Conservation (phyloP, 2,888 invertebrate genomes). For the Dasypolia templi region DNA sequence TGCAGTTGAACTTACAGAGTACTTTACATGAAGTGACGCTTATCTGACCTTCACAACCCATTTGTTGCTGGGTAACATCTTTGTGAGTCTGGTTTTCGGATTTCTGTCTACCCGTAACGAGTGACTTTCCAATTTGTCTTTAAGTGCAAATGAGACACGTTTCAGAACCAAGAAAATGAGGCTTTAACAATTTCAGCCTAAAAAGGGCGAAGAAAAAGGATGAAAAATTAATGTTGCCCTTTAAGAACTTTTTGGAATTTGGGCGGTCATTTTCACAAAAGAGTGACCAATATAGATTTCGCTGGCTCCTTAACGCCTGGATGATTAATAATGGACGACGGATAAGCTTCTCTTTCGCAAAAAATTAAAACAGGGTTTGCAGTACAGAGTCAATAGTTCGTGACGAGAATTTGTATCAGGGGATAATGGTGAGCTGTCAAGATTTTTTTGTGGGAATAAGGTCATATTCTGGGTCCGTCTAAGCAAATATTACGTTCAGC, state of each 20-base stretch:
- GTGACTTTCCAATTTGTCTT: background rate
- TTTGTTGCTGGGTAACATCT: too few species aligned
- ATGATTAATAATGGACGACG: conserved; percentile 11
- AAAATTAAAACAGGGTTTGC: conserved; percentile 55
- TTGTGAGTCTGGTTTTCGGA: background rate
- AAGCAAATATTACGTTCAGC: too few species aligned
- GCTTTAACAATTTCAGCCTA: background rate
- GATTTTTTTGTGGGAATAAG: background rate
- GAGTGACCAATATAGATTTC: background rate
- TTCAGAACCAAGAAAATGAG: background rate
- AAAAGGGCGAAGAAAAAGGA: conserved; percentile 6
- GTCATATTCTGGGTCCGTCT: background rate
- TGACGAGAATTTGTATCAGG: conserved; percentile 55
- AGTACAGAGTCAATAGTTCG: conserved; percentile 57
- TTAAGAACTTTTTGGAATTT: conserved; percentile 5
- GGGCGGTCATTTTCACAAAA: conserved; percentile 1
- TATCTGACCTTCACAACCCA: background rate
- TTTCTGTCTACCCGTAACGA: background rate
- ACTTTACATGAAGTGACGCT: background rate
- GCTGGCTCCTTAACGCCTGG: conserved; percentile 22
- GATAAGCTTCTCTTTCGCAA: conserved; percentile 48
- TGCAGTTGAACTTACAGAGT: background rate
- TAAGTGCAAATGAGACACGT: background rate
- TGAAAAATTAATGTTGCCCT: conserved; percentile 26
- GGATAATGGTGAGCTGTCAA: conserved; percentile 46